Evolutionary conservation across 1,140 invertebrate genomes (phyloP).

Genomic region (Leguminivora glycinivorella): DNA sequence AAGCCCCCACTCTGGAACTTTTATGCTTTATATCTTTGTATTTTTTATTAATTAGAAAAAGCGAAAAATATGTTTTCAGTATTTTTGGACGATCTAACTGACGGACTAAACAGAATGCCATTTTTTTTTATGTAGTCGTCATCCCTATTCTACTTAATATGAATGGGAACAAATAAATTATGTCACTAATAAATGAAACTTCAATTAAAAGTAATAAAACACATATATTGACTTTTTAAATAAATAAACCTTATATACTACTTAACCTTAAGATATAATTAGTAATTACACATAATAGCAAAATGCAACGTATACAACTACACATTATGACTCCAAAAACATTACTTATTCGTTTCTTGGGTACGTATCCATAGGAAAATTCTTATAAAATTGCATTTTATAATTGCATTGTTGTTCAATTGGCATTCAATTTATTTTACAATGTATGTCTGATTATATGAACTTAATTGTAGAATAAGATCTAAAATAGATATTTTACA

Average conservation of each 20-base stretch:
- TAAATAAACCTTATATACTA: slow-evolving; percentile 64
- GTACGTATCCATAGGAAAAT: neutral
- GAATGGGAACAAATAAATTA: neutral
- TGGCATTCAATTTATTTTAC: neutral
- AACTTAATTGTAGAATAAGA: slow-evolving; percentile 4
- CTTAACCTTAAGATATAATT: slow-evolving; percentile 70
- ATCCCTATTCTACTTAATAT: no score
- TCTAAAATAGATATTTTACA: slow-evolving; percentile 20
- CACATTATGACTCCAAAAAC: slow-evolving; percentile 34
- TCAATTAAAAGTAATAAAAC: slow-evolving; percentile 69
- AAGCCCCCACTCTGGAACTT: no score
- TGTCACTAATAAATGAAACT: slow-evolving; percentile 38
- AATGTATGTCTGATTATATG: neutral
- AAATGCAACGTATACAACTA: slow-evolving; percentile 50
- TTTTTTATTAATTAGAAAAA: no score
- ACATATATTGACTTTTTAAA: slow-evolving; percentile 78
- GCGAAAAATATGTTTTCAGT: no score
- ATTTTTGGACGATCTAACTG: no score
- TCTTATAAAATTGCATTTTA: neutral
- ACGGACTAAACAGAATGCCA: no score
- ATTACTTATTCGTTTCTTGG: slow-evolving; percentile 12
- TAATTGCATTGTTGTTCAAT: neutral
- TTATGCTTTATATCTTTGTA: no score
- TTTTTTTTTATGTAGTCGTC: no score
- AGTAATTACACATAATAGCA: slow-evolving; percentile 58